Conservation (phyloP, 2,797 vertebrate species). For the Tauraco hartlaubi region DNA sequence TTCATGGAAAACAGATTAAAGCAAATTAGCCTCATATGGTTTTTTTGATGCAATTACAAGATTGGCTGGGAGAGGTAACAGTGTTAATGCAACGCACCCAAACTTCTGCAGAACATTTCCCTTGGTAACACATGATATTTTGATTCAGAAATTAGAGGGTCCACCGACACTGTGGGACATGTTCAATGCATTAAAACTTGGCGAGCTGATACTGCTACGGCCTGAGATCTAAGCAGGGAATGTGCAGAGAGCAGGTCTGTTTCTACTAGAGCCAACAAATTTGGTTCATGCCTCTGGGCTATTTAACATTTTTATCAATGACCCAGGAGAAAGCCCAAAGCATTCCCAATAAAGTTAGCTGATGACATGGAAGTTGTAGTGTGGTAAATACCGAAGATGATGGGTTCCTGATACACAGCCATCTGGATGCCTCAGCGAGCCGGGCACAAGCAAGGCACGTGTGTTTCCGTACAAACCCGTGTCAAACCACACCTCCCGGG, state of each 20-base stretch:
- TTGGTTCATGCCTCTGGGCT: slow-evolving; percentile 11
- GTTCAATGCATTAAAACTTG: slow-evolving; percentile 50
- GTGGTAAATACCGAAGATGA: background rate
- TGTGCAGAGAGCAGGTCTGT: background rate
- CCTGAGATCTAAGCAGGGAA: background rate
- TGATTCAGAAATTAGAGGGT: background rate
- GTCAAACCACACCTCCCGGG: background rate
- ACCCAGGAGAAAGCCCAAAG: slow-evolving; percentile 17
- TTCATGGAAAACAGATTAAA: background rate
- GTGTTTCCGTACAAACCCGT: background rate
- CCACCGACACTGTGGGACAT: background rate
- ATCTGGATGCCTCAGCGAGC: background rate
- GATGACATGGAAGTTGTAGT: slow-evolving; percentile 12
- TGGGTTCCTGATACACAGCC: background rate
- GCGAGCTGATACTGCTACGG: background rate
- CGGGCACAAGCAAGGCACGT: background rate
- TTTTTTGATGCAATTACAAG: background rate
- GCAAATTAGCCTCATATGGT: background rate
- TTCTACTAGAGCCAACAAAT: slow-evolving; percentile 53
- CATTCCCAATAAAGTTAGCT: background rate
- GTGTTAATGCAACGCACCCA: background rate
- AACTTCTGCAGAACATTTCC: background rate
- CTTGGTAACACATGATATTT: background rate
- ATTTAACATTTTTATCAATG: slow-evolving; percentile 45
- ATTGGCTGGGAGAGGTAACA: background rate